phyloP scores from a whole-genome alignment of 2,113 vertebrate genomes.

The Lepus americanus region DNA sequence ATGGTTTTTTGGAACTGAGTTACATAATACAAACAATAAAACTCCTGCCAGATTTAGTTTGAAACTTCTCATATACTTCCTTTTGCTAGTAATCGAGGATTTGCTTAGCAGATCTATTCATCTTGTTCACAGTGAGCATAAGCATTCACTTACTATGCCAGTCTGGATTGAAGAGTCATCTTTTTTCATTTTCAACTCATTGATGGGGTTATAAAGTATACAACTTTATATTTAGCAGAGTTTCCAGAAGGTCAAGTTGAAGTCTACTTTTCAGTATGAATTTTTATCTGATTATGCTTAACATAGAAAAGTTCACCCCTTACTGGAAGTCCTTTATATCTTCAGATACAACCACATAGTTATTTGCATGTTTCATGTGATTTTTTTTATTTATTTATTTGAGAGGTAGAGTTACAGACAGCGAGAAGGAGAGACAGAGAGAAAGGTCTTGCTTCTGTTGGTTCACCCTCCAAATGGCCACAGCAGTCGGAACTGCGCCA shows the following conservation, averaged over 20 bases:
- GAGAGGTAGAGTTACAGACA: too few relatives aligned
- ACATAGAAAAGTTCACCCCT: neutral
- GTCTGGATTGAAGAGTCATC: neutral
- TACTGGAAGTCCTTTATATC: neutral
- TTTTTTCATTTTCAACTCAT: neutral
- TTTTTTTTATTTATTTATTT: too few relatives aligned
- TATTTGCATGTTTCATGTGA: neutral
- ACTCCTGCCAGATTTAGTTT: constrained; percentile 18
- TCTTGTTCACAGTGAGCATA: neutral
- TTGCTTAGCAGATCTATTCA: neutral
- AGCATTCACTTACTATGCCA: neutral
- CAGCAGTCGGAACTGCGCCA: too few relatives aligned
- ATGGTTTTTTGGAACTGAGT: constrained; percentile 1
- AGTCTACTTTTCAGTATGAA: neutral
- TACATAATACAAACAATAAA: constrained; percentile 14
- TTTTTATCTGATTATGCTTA: neutral
- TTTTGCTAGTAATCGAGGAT: constrained; percentile 11
- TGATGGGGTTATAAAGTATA: neutral
- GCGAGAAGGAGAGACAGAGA: too few relatives aligned
- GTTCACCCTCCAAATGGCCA: too few relatives aligned
- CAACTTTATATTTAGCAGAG: neutral
- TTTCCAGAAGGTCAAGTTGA: neutral
- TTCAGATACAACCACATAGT: neutral
- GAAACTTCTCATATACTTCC: constrained; percentile 23
- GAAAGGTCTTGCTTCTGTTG: too few relatives aligned